Conservation (phyloP, 2,113 vertebrate genomes). For the Petroica traversi region DNA sequence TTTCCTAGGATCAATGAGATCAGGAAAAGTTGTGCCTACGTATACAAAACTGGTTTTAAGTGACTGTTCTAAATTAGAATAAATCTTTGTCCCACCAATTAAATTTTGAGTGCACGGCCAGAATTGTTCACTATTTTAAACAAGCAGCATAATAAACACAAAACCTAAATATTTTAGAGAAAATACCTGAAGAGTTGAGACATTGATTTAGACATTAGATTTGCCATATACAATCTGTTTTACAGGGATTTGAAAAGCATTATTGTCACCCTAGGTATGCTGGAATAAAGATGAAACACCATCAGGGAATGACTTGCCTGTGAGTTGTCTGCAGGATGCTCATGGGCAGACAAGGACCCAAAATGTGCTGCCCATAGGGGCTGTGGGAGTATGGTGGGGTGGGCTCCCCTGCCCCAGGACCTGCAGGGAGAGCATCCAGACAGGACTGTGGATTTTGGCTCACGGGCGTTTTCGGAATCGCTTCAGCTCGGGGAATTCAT, state of each 20-base stretch:
- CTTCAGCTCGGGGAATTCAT: neutral
- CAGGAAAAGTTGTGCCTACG: constrained; percentile 15
- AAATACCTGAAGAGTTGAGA: constrained; percentile 67
- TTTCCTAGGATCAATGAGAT: neutral
- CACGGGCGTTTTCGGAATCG: neutral
- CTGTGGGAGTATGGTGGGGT: accelerated
- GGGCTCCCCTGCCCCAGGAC: neutral
- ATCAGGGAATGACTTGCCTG: neutral
- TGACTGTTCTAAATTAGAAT: constrained; percentile 44
- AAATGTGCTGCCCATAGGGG: accelerated
- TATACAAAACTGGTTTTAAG: constrained; percentile 40
- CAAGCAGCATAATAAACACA: constrained; percentile 63
- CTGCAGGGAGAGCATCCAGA: neutral
- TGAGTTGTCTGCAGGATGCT: neutral
- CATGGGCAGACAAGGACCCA: neutral
- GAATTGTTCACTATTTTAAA: constrained; percentile 19
- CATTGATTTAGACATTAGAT: constrained; percentile 51
- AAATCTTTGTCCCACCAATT: constrained; percentile 41
- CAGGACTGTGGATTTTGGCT: constrained; percentile 5
- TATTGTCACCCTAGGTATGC: constrained; percentile 65
- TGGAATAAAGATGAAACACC: constrained; percentile 50
- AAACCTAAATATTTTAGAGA: constrained; percentile 71
- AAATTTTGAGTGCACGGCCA: neutral
- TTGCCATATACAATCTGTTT: constrained; percentile 69
- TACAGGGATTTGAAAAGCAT: constrained; percentile 61